Conservation (phyloP, 2,113 vertebrate genomes). For the Ochotona curzoniae region DNA sequence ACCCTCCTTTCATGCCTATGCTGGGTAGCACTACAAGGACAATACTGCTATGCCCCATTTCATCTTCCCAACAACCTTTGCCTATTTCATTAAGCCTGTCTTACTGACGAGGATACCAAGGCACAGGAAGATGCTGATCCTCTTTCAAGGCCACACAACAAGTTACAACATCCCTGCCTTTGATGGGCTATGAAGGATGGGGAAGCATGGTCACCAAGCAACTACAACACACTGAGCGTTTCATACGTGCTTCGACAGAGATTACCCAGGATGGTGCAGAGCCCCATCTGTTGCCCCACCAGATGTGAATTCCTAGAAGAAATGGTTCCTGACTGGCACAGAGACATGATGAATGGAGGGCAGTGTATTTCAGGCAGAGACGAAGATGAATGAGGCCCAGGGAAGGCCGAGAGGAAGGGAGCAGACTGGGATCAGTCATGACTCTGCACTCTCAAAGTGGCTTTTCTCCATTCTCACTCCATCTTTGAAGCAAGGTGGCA, state of each 20-base stretch:
- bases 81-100: no score
- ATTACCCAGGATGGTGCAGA: background rate
- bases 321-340: background rate
- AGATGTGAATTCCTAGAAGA: background rate
- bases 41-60: background rate
- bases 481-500: background rate
- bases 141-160: background rate
- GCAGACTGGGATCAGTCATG: background rate
- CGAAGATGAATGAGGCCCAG: background rate
- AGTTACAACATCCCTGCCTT: background rate
- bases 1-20: background rate
- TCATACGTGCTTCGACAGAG: background rate
- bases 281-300: background rate
- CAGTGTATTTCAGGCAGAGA: background rate
- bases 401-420: background rate
- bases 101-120: no score
- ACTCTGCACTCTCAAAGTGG: background rate
- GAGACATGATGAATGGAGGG: background rate
- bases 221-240: background rate
- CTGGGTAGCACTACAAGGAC: no score
- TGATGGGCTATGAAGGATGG: no score
- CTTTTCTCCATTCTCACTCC: background rate
- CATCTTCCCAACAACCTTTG: background rate
- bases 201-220: accelerated
- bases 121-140: background rate